Evolutionary conservation across 2,797 vertebrate species (phyloP), one percentile per base, ranked within the genome.

Genomic region (Microctenopoma lineatum): DNA sequence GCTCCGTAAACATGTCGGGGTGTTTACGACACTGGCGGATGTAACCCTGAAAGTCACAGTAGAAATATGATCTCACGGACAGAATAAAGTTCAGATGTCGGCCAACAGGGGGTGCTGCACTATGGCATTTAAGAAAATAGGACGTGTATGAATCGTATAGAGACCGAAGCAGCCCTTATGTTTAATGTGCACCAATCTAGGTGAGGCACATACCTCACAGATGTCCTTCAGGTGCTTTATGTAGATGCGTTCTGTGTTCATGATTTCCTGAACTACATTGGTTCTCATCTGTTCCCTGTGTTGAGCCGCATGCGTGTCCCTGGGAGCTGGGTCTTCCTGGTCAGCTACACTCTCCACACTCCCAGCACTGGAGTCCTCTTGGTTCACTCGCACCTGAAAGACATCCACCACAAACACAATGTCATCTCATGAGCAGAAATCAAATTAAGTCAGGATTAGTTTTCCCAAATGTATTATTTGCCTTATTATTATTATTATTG

Each of bases 171-270:
- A 47, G 18, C 10, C 25, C 18, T 8, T 11, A 47, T 1, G n/a
- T 18, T 46, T 46, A 45, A 45, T n/a, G 7, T n/a, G 16, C 9
- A 9, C 7, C 11, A 16, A 45, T n/a, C 15, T 16, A 45, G 42
- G 1, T 55, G 15, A 34, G 11, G 36, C 8, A 11, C 14, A 0
- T 87, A 98, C 97, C 94, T 99, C 97, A 64, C 97, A 99, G 92
- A 99, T 99, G 90, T 99, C 97, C 89, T 95, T 96, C 59, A 99
- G 94, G 86, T 99, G 97, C 86, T 99, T 99, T 90, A 98, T 98
- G 92, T 99, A 99, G 72, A 98, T 95, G 0, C 96, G 94, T 77
- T 99, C 98, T 0, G 98, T 99, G 70, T 95, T 96, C 96, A 99
- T 96, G 83, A 99, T 99, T 92, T 99, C 98, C 85, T 95, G 94